A percentile compares a stretch with the other conserved stretches of the same genome.
Evolutionary conservation across 2,113 vertebrate species (phyloP).

Genomic region (Cepphus grylle): DNA sequence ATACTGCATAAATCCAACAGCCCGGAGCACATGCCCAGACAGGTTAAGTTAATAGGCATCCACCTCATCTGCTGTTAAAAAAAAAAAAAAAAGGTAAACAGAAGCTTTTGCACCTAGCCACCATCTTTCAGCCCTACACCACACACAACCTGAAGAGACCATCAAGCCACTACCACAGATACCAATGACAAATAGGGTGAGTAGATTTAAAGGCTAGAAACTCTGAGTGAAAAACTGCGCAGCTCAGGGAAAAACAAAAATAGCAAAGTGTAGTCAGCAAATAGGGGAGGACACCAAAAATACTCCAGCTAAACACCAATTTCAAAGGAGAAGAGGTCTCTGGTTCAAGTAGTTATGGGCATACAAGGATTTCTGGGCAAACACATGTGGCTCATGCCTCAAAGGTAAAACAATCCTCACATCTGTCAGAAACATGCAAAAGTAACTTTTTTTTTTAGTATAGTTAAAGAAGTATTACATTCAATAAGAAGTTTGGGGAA

Average conservation of each 20-base stretch:
- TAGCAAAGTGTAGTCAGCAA: not conserved
- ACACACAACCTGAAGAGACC: not conserved
- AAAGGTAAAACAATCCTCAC: not conserved
- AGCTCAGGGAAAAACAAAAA: not conserved
- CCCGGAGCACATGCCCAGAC: not conserved
- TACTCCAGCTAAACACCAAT: not conserved
- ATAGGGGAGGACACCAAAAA: not conserved
- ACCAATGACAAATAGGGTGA: not conserved
- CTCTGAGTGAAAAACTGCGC: not conserved
- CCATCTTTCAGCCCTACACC: not conserved
- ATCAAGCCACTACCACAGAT: not conserved
- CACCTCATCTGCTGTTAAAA: not conserved
- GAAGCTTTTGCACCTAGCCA: not conserved
- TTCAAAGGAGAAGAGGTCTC: not conserved
- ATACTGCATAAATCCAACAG: rapidly evolving
- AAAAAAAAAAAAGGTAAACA: not conserved
- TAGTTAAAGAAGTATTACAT: not conserved
- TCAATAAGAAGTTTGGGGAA: not conserved
- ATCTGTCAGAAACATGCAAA: not conserved
- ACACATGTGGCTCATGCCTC: not conserved
- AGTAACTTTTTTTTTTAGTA: not conserved
- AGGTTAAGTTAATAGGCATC: not conserved
- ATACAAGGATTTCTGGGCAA: not conserved
- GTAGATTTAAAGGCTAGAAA: not conserved
- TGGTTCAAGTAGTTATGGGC: not conserved